Conservation (phyloP, 1,140 invertebrate species). For the Papilio polytes region DNA sequence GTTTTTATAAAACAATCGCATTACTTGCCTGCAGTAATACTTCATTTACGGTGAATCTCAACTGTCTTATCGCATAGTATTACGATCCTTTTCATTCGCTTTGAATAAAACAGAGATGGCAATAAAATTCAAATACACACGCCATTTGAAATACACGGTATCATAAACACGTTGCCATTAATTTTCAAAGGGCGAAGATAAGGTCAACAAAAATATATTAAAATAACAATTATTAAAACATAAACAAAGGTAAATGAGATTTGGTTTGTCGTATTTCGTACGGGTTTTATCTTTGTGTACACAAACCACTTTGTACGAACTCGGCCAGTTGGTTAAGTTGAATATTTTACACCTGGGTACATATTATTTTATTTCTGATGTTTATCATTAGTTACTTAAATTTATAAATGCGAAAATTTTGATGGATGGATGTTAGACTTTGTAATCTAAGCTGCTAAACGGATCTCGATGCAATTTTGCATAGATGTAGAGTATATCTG, state of each 20-base stretch:
- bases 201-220: too few species aligned
- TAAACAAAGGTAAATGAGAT: not conserved
- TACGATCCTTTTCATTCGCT: not conserved
- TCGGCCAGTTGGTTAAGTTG: not conserved
- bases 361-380: not conserved
- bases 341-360: not conserved
- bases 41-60: not conserved
- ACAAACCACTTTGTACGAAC: not conserved
- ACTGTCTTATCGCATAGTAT: not conserved
- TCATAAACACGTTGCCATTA: too few species aligned
- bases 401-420: too few species aligned
- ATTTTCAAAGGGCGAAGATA: too few species aligned
- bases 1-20: too few species aligned
- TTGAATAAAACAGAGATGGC: too few species aligned
- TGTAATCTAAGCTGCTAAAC: too few species aligned
- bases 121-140: not conserved
- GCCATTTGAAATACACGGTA: not conserved
- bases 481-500: too few species aligned
- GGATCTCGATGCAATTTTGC: too few species aligned
- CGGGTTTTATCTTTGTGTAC: slow-evolving; percentile 13
- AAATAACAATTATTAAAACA: too few species aligned
- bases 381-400: not conserved
- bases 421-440: too few species aligned
- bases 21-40: too few species aligned
- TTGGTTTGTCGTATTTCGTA: not conserved